Conservation (phyloP, 2,888 invertebrate genomes). For the Epicampocera succincta region DNA sequence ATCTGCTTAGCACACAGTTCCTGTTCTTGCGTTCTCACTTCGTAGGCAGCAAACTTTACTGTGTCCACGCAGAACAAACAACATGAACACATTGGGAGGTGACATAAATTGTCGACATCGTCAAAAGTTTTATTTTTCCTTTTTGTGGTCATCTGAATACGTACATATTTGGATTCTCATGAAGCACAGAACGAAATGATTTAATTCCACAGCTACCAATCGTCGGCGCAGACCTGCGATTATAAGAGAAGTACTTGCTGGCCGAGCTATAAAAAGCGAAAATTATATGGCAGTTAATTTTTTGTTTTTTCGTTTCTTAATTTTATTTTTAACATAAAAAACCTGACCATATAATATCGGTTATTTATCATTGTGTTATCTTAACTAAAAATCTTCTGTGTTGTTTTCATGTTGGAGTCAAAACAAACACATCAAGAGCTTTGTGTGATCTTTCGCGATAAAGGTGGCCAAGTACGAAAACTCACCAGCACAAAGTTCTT, state of each 20-base stretch:
- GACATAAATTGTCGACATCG: slow-evolving; percentile 68
- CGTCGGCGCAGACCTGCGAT: slow-evolving; percentile 27
- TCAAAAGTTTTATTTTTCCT: slow-evolving; percentile 24
- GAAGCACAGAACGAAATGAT: slow-evolving; percentile 29
- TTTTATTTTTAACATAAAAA: slow-evolving; percentile 32
- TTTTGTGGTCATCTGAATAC: slow-evolving; percentile 13
- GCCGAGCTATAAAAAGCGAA: slow-evolving; percentile 47
- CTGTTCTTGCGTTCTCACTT: neutral
- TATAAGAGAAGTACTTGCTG: neutral
- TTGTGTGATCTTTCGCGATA: neutral
- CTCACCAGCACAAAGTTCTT: neutral
- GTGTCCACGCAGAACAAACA: slow-evolving; percentile 1
- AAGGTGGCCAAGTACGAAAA: slow-evolving; percentile 47
- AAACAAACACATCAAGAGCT: slow-evolving; percentile 37
- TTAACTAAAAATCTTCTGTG: slow-evolving; percentile 58
- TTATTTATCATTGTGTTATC: slow-evolving; percentile 68
- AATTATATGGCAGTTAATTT: slow-evolving; percentile 55
- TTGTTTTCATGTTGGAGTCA: slow-evolving; percentile 32
- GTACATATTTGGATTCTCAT: slow-evolving; percentile 31
- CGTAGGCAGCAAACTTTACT: slow-evolving; percentile 27
- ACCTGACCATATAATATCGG: slow-evolving; percentile 67
- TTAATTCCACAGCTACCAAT: slow-evolving; percentile 35
- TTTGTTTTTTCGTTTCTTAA: neutral
- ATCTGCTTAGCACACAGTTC: slow-evolving; percentile 54
- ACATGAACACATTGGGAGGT: slow-evolving; percentile 69